A percentile compares a stretch with the other conserved stretches of the same genome.
These are phyloP conservation scores for Pangasianodon hypophthalmus DNA, from an alignment of 2,113 vertebrate species.

Conservation along the genomic window DNA sequence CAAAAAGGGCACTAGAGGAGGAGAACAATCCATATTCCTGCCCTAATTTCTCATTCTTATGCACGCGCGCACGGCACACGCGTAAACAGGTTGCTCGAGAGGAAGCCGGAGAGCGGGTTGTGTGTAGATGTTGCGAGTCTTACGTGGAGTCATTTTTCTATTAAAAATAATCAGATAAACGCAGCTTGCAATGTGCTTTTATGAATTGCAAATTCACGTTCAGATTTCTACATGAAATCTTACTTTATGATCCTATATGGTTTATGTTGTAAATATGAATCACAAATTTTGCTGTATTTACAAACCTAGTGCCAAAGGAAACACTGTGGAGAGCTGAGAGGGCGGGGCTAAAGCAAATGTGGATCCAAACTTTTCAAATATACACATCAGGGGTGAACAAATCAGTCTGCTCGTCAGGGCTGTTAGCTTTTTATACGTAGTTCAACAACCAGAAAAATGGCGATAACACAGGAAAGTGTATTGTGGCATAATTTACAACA, in stretches of 20 bases:
- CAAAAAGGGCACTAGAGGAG: slow-evolving; percentile 52
- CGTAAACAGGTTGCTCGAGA: slow-evolving; percentile 46
- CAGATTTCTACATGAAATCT: neutral
- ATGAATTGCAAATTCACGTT: neutral
- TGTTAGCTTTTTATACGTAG: neutral
- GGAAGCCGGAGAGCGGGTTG: slow-evolving; percentile 36
- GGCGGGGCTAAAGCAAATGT: neutral
- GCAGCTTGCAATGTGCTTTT: neutral
- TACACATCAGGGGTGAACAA: neutral
- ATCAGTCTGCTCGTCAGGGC: too few relatives aligned
- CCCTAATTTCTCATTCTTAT: slow-evolving; percentile 59
- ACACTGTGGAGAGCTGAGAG: neutral
- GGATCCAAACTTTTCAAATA: neutral
- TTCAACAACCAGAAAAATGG: neutral
- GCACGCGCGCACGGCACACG: slow-evolving; percentile 49
- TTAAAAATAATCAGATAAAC: neutral
- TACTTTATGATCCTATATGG: neutral
- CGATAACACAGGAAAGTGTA: neutral
- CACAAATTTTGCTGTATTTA: neutral
- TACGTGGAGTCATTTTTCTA: neutral
- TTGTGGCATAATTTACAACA: too few relatives aligned
- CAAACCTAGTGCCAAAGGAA: neutral
- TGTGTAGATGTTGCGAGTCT: slow-evolving; percentile 52
- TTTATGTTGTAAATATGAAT: neutral
- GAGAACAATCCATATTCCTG: slow-evolving; percentile 48